These are phyloP conservation scores for Cydia amplana DNA, from an alignment of 1,140 invertebrate species.

Conservation along the genomic window DNA sequence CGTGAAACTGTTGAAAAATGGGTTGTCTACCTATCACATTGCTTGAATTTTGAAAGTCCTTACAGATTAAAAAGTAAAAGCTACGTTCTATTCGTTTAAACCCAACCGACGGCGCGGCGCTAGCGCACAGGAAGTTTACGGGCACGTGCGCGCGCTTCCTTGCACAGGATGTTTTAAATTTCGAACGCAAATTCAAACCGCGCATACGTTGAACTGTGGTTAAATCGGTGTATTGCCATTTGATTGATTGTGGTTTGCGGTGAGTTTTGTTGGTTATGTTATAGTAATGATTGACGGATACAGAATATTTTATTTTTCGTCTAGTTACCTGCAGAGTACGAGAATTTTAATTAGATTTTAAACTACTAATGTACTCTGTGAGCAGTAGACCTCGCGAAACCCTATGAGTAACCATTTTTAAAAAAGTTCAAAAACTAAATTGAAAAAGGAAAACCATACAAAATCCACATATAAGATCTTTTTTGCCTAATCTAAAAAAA, in stretches of 20 bases:
- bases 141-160: constrained; percentile 65
- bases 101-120: constrained; percentile 31
- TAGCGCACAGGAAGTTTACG: constrained; percentile 63
- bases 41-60: not conserved
- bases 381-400: too few species aligned
- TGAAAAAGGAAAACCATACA: too few species aligned
- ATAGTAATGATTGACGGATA: not conserved
- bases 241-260: constrained; percentile 27
- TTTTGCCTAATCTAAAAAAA: too few species aligned
- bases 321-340: not conserved
- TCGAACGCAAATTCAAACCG: constrained; percentile 47
- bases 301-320: not conserved
- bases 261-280: not conserved
- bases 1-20: not conserved
- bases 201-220: constrained; percentile 19
- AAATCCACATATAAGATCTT: too few species aligned
- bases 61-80: not conserved
- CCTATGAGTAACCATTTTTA: too few species aligned
- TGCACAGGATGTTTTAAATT: constrained; percentile 72
- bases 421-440: too few species aligned
- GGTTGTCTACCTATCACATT: not conserved
- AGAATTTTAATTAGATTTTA: not conserved
- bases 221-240: constrained; percentile 16
- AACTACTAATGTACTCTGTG: not conserved
- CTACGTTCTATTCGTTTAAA: constrained; percentile 33